phyloP scores from a whole-genome alignment of 1,140 invertebrate genomes.

The Agrypnia vestita region DNA sequence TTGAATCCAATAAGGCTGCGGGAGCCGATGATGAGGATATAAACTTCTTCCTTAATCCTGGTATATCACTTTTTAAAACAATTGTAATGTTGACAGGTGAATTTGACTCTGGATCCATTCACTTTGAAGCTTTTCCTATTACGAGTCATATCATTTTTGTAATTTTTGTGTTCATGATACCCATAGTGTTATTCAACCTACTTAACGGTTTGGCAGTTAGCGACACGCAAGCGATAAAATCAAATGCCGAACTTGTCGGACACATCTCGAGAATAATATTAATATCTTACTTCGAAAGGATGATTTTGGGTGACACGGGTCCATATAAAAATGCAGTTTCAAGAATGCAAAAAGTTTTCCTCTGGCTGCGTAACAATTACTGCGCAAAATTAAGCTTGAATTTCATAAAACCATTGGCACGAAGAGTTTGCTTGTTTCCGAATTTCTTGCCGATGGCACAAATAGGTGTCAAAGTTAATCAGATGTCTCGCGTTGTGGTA shows the following conservation, averaged over 20 bases:
- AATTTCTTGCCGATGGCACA: conserved; percentile 75
- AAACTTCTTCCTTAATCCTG: conserved; percentile 78
- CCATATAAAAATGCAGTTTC: conserved; percentile 65
- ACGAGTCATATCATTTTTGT: conserved; percentile 83
- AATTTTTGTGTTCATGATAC: conserved; percentile 85
- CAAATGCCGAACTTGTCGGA: conserved; percentile 83
- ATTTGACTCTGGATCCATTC: conserved; percentile 84
- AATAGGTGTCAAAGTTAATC: conserved; percentile 78
- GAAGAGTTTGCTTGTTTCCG: conserved; percentile 77
- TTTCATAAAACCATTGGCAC: conserved; percentile 72
- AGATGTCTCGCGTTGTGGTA: conserved; percentile 70
- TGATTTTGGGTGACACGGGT: conserved; percentile 75
- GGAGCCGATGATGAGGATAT: conserved; percentile 67
- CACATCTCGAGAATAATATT: conserved; percentile 80
- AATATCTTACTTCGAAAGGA: conserved; percentile 82
- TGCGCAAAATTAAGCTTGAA: conserved; percentile 68
- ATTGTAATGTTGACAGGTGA: conserved; percentile 89
- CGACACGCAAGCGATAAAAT: conserved; percentile 83
- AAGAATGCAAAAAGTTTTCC: conserved; percentile 67
- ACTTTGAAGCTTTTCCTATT: conserved; percentile 79
- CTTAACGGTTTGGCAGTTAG: conserved; percentile 87
- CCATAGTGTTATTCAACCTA: conserved; percentile 86
- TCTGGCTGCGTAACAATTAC: conserved; percentile 69
- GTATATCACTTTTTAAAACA: conserved; percentile 83
- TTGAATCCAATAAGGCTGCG: conserved; percentile 66